Conservation (phyloP, 2,888 invertebrate genomes). For the Stratiomys singularior region DNA sequence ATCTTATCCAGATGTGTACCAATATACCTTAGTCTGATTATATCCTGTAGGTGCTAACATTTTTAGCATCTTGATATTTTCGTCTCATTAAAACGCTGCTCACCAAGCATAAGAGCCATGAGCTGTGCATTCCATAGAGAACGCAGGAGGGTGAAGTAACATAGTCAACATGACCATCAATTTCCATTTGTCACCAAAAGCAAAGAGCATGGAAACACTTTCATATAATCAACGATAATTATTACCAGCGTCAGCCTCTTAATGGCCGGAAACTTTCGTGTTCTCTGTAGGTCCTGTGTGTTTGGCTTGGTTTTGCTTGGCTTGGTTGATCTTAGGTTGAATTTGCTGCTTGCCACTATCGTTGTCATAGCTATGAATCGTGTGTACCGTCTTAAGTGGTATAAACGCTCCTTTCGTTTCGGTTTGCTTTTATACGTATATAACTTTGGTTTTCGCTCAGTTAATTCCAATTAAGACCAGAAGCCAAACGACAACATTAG, state of each 20-base stretch:
- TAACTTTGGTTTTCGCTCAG: constrained; percentile 41
- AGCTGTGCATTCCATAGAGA: neutral
- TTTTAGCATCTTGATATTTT: neutral
- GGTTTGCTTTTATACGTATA: constrained; percentile 5
- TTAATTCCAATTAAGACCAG: constrained; percentile 46
- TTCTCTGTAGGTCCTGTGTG: constrained; percentile 11
- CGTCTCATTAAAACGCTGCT: neutral
- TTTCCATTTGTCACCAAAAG: constrained; percentile 31
- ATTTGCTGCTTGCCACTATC: too few relatives aligned
- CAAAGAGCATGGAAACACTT: constrained; percentile 32
- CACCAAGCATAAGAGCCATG: neutral
- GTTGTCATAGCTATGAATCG: neutral
- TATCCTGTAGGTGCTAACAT: too few relatives aligned
- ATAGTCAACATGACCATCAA: constrained; percentile 10
- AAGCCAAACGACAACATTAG: constrained; percentile 31
- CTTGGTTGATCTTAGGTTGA: neutral
- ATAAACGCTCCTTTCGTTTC: constrained; percentile 3
- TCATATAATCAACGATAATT: constrained; percentile 32
- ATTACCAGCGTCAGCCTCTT: constrained; percentile 1
- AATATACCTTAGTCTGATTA: too few relatives aligned
- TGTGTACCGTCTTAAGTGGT: constrained; percentile 19
- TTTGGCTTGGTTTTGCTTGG: too few relatives aligned
- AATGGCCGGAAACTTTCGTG: constrained; percentile 19
- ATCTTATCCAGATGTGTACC: too few relatives aligned
- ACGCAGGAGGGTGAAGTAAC: neutral